Percentiles rank a stretch among this genome's conserved stretches.
These are phyloP conservation scores for Dicentrarchus labrax DNA, from an alignment of 2,113 vertebrate species.

Conservation along the genomic window DNA sequence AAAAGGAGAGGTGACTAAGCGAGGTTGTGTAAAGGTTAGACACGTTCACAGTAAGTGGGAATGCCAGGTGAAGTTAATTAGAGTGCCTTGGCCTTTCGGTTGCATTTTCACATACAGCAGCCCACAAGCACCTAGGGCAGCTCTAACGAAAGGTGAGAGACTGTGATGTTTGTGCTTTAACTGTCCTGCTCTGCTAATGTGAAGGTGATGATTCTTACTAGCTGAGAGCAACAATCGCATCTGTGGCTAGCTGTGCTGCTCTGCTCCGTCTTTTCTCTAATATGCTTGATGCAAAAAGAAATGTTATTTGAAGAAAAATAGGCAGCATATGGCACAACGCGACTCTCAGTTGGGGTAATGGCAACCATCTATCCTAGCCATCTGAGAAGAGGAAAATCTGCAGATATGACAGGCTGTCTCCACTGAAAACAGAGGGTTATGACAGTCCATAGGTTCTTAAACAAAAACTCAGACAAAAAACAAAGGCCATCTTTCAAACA, in stretches of 20 bases:
- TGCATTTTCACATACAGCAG: conserved; percentile 63
- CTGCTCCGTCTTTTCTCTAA: neutral
- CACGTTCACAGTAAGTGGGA: conserved; percentile 60
- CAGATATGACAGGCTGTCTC: conserved; percentile 55
- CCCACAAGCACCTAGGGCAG: conserved; percentile 47
- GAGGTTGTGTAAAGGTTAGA: conserved; percentile 79
- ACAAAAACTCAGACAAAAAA: conserved; percentile 25
- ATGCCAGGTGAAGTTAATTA: conserved; percentile 79
- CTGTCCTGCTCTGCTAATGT: conserved; percentile 43
- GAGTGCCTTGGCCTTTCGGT: conserved; percentile 71
- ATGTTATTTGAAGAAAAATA: conserved; percentile 59
- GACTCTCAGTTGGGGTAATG: conserved; percentile 63
- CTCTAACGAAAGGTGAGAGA: conserved; percentile 59
- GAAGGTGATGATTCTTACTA: conserved; percentile 52
- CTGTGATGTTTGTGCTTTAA: conserved; percentile 55
- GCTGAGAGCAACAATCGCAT: conserved; percentile 34
- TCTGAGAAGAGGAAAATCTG: conserved; percentile 47
- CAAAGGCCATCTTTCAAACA: conserved; percentile 40
- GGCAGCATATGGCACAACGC: conserved; percentile 63
- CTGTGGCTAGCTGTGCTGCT: conserved; percentile 25
- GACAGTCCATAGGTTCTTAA: conserved; percentile 32
- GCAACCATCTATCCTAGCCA: conserved; percentile 67
- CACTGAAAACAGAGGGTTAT: conserved; percentile 41
- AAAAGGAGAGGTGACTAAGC: conserved; percentile 70
- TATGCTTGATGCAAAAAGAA: conserved; percentile 20